Evolutionary conservation across 2,797 vertebrate genomes (phyloP).

Genomic region (Fringilla coelebs): DNA sequence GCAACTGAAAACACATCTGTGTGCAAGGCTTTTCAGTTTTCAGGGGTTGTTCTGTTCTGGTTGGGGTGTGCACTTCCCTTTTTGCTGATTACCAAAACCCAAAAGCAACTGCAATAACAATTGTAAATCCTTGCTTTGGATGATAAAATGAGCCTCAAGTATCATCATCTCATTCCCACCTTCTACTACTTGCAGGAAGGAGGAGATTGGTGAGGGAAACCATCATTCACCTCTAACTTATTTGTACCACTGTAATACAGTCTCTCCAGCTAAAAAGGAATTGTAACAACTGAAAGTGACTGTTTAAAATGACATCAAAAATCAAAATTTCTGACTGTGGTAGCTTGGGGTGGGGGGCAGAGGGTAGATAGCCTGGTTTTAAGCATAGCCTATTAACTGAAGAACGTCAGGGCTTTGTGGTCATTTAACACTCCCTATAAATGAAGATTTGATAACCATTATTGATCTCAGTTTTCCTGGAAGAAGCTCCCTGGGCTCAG

Average conservation of each 20-base stretch:
- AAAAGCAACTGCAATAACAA: not conserved
- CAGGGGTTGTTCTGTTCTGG: not conserved
- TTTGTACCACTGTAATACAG: not conserved
- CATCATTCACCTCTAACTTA: not conserved
- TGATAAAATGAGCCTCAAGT: not conserved
- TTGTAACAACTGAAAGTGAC: not conserved
- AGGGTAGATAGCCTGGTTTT: not conserved
- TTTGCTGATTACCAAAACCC: not conserved
- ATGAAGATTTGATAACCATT: conserved; percentile 46
- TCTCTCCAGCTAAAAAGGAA: not conserved
- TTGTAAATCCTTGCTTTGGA: not conserved
- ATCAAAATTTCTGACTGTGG: not conserved
- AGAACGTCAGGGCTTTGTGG: conserved; percentile 27
- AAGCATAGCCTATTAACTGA: conserved; percentile 2
- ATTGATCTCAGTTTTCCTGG: conserved; percentile 58
- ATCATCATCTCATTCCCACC: not conserved
- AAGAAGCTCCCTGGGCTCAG: conserved; percentile 48
- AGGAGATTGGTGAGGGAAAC: not conserved
- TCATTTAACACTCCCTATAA: conserved; percentile 48
- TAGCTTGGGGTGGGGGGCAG: not conserved
- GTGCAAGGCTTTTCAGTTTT: not conserved
- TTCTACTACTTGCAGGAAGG: not conserved
- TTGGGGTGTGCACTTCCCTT: not conserved
- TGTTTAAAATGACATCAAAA: not conserved
- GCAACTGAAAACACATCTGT: not conserved